Conservation (phyloP, 2,797 vertebrate species). For the Chelidonichthys spinosus region DNA sequence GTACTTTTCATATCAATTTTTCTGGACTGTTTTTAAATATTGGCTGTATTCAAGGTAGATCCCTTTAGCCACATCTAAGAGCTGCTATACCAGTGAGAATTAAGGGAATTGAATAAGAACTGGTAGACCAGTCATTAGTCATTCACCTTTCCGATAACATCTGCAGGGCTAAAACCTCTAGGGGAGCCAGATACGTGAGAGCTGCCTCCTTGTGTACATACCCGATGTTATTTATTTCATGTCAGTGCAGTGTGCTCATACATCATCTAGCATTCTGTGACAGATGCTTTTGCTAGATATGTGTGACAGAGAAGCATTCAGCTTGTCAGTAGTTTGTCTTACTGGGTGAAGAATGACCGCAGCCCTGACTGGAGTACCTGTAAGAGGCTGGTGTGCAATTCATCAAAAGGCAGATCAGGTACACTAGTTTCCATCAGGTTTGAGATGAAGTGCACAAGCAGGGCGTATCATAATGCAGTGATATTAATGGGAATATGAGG, state of each 20-base stretch:
- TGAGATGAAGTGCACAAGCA: conserved; percentile 18
- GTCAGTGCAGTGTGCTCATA: conserved; percentile 63
- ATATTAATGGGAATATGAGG: background rate
- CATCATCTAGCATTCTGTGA: conserved; percentile 62
- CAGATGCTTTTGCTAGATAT: conserved; percentile 58
- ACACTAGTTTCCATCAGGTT: conserved; percentile 30
- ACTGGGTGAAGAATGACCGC: conserved; percentile 57
- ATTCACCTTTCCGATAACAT: conserved; percentile 63
- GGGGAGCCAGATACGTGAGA: conserved; percentile 43
- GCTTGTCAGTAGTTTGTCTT: conserved; percentile 59
- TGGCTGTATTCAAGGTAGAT: conserved; percentile 42
- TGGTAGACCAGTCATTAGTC: conserved; percentile 14
- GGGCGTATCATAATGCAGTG: conserved; percentile 19
- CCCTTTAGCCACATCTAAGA: conserved; percentile 50
- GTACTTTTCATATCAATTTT: conserved; percentile 75
- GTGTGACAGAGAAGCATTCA: conserved; percentile 61
- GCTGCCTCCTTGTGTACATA: conserved; percentile 63
- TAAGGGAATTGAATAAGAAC: conserved; percentile 17
- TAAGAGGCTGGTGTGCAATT: conserved; percentile 13
- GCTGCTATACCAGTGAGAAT: conserved; percentile 15
- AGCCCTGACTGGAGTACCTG: conserved; percentile 55
- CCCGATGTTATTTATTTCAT: conserved; percentile 67
- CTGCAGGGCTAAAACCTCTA: conserved; percentile 46
- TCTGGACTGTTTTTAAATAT: conserved; percentile 55
- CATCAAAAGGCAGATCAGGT: conserved; percentile 32